A percentile compares a stretch with the other conserved stretches of the same genome.
Evolutionary conservation across 2,888 invertebrate species (phyloP).

Genomic region (Epinotia bilunana): DNA sequence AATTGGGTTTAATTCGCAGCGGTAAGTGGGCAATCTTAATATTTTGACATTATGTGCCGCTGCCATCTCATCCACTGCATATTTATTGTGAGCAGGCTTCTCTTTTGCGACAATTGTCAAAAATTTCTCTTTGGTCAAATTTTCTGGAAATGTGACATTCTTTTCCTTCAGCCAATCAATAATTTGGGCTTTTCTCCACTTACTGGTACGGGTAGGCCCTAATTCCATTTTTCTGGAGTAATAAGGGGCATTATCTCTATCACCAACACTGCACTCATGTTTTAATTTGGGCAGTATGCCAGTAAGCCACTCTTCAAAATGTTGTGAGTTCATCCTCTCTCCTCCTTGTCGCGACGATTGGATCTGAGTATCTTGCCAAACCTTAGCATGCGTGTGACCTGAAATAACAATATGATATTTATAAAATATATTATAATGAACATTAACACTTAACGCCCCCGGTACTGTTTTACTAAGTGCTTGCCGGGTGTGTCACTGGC

Average conservation of each 20-base stretch:
- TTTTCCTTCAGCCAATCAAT: constrained; percentile 9
- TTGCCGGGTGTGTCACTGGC: not conserved
- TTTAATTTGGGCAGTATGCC: constrained; percentile 24
- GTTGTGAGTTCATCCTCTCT: constrained; percentile 22
- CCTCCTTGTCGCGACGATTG: constrained; percentile 44
- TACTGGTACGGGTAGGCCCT: not conserved
- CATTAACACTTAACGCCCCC: too few species aligned
- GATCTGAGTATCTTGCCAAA: constrained; percentile 28
- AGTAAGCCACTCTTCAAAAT: constrained; percentile 27
- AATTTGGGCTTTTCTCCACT: constrained; percentile 14
- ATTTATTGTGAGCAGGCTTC: not conserved
- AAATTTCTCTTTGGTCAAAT: too few species aligned
- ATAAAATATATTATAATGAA: too few species aligned
- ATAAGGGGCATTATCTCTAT: constrained; percentile 27
- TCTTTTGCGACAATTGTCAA: too few species aligned
- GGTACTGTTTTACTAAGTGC: too few species aligned
- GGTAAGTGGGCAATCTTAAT: not conserved
- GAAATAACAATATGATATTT: constrained; percentile 3
- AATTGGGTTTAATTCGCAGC: not conserved
- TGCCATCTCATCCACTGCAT: not conserved
- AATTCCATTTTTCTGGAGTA: constrained; percentile 23
- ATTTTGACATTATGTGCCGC: not conserved
- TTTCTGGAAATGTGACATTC: not conserved
- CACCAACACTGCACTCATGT: constrained; percentile 15
- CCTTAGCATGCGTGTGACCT: constrained; percentile 6